Conservation (phyloP, 2,888 invertebrate species). For the Selenia dentaria region DNA sequence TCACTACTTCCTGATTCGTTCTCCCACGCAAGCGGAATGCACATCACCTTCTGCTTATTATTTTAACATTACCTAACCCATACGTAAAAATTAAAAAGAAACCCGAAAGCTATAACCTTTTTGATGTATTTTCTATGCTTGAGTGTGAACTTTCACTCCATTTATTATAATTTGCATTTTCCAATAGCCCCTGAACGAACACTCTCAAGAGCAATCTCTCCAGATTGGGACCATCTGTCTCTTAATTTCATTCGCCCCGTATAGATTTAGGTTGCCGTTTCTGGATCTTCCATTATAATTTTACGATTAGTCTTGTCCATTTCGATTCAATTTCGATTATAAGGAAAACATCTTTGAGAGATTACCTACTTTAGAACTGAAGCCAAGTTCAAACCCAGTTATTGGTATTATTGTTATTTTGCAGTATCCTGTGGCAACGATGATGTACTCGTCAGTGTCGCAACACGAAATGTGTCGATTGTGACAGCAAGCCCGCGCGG, state of each 20-base stretch:
- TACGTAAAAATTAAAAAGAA: no score
- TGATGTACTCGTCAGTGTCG: constrained; percentile 86
- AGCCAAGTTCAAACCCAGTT: neutral
- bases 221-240: constrained; percentile 21
- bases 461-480: constrained; percentile 88
- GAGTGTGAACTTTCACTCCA: constrained; percentile 21
- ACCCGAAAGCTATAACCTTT: no score
- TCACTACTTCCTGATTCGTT: no score
- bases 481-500: constrained; percentile 85
- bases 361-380: neutral
- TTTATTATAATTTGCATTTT: constrained; percentile 22
- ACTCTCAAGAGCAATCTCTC: constrained; percentile 25
- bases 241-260: constrained; percentile 27
- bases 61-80: neutral
- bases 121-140: no score
- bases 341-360: constrained; percentile 8
- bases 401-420: constrained; percentile 29
- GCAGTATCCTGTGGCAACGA: constrained; percentile 82
- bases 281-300: constrained; percentile 28
- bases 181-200: constrained; percentile 14
- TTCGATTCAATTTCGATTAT: constrained; percentile 22
- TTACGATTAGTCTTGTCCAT: constrained; percentile 20
- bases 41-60: constrained; percentile 22
- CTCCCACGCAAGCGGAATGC: constrained; percentile 17
- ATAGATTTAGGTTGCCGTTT: constrained; percentile 28